Percentiles rank a stretch among this genome's conserved stretches.
Conservation (phyloP, 23 tunicate species). For the Clavelina lepadiformis region DNA sequence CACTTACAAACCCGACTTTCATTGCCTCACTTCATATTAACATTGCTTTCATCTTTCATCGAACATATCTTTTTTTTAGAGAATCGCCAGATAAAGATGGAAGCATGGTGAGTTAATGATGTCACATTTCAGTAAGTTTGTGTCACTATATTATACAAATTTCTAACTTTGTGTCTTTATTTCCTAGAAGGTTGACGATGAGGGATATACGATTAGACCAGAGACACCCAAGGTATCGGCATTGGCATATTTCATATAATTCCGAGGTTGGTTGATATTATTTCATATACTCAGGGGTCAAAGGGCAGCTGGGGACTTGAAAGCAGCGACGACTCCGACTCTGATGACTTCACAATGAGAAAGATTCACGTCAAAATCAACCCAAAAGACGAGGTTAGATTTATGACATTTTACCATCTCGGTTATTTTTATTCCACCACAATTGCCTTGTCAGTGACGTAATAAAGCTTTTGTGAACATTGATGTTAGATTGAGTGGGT, state of each 20-base stretch:
- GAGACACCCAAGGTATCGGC: slow-evolving; percentile 48
- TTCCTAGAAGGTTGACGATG: slow-evolving; percentile 81
- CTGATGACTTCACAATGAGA: slow-evolving; percentile 42
- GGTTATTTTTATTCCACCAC: too few species aligned
- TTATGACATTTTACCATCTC: too few species aligned
- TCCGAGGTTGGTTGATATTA: neutral
- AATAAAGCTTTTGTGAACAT: too few species aligned
- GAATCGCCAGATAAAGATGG: slow-evolving; percentile 60
- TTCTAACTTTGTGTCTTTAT: neutral
- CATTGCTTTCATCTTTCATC: too few species aligned
- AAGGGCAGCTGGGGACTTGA: slow-evolving; percentile 38
- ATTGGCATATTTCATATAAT: slow-evolving; percentile 2
- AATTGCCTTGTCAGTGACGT: too few species aligned
- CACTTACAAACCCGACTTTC: too few species aligned
- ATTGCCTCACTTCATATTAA: too few species aligned
- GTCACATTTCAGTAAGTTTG: too few species aligned
- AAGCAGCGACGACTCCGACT: slow-evolving; percentile 51
- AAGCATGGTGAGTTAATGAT: slow-evolving; percentile 31
- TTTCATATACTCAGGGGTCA: slow-evolving; percentile 12
- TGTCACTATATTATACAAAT: too few species aligned
- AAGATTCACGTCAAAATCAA: slow-evolving; percentile 77
- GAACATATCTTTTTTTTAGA: slow-evolving; percentile 29
- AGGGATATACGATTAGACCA: slow-evolving; percentile 85
- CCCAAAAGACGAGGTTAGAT: slow-evolving; percentile 62
- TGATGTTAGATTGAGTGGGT: too few species aligned